Conservation (phyloP, 1,140 invertebrate genomes). For the Temnothorax curvispinosus region DNA sequence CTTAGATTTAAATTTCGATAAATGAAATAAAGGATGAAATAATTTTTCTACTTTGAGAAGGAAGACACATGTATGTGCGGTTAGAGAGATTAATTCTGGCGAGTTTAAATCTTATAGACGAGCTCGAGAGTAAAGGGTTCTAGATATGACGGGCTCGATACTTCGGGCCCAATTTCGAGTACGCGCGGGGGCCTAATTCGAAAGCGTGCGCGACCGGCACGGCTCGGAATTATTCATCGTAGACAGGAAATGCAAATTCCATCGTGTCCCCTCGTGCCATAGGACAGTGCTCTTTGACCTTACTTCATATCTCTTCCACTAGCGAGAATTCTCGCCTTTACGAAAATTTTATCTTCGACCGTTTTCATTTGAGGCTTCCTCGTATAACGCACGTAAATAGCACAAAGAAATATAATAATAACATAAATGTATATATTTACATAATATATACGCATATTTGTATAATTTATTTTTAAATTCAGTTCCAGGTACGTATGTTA, state of each 20-base stretch:
- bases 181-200: constrained; percentile 43
- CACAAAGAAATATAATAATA: background rate
- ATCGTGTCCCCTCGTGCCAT: constrained; percentile 45
- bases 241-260: constrained; percentile 79
- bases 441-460: background rate
- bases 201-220: constrained; percentile 22
- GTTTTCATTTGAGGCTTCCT: background rate
- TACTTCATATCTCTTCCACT: constrained; percentile 23
- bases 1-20: background rate
- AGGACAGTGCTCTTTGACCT: constrained; percentile 76
- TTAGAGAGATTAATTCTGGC: background rate
- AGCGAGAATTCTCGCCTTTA: constrained; percentile 14
- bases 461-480: no score
- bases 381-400: background rate
- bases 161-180: constrained; percentile 29
- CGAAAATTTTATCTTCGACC: background rate
- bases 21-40: background rate
- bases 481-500: background rate
- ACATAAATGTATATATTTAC: background rate
- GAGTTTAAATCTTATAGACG: background rate
- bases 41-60: background rate
- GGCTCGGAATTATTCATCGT: constrained; percentile 73
- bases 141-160: background rate
- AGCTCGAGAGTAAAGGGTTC: background rate
- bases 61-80: background rate